These are phyloP conservation scores for Ophraella communa DNA, from an alignment of 2,888 invertebrate species.

Conservation along the genomic window DNA sequence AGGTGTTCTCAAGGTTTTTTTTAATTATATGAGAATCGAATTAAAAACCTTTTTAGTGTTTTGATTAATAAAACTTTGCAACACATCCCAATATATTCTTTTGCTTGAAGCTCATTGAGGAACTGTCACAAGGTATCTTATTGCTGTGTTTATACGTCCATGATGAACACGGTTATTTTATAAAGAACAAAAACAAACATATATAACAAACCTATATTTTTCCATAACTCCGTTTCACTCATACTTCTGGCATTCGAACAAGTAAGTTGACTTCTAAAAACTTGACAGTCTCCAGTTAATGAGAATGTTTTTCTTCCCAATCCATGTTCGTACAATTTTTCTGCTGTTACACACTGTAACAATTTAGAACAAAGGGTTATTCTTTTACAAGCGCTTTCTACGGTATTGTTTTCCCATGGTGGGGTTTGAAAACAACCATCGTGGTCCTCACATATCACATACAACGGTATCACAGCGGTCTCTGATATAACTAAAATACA, in stretches of 20 bases:
- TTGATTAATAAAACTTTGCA: too few relatives aligned
- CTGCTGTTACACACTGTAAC: conserved; percentile 85
- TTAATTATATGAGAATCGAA: too few relatives aligned
- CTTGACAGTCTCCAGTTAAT: conserved; percentile 75
- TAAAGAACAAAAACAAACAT: neutral
- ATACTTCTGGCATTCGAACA: conserved; percentile 74
- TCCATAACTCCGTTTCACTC: conserved; percentile 84
- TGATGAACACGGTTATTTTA: too few relatives aligned
- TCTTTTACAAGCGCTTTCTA: conserved; percentile 75
- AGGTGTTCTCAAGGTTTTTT: too few relatives aligned
- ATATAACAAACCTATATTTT: conserved; percentile 48
- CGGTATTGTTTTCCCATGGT: conserved; percentile 61
- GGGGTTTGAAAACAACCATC: conserved; percentile 77
- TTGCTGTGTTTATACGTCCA: too few relatives aligned
- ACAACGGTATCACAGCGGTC: conserved; percentile 75
- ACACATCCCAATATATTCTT: too few relatives aligned
- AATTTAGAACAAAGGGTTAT: conserved; percentile 80
- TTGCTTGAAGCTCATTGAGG: too few relatives aligned
- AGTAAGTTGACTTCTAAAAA: conserved; percentile 76
- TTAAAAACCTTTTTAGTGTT: too few relatives aligned
- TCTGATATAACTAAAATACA: conserved; percentile 14
- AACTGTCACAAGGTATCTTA: too few relatives aligned
- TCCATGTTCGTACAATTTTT: conserved; percentile 82
- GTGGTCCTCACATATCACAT: conserved; percentile 82
- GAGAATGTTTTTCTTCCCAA: conserved; percentile 82